Percentiles rank a stretch among this genome's conserved stretches.
phyloP scores from a whole-genome alignment of 2,888 invertebrate genomes.

The Troides helena region DNA sequence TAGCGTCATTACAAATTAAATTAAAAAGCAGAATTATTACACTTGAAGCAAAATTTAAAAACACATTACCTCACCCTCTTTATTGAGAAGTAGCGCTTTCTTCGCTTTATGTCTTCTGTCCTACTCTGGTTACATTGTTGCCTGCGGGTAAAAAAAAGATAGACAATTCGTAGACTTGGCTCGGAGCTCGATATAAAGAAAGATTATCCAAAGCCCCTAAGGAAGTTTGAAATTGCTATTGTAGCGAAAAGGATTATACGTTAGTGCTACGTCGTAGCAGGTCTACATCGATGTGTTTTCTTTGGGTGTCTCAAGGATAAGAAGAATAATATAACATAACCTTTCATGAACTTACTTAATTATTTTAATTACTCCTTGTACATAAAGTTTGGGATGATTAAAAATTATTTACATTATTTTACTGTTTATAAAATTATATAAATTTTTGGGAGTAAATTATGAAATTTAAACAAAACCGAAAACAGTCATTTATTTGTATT shows the following conservation, averaged over 20 bases:
- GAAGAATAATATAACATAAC: slow-evolving; percentile 9
- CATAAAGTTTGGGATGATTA: not conserved
- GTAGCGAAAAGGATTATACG: slow-evolving; percentile 82
- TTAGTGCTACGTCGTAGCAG: slow-evolving; percentile 77
- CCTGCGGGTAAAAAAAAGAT: slow-evolving; percentile 46
- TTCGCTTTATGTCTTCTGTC: slow-evolving; percentile 52
- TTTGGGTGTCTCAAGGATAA: slow-evolving; percentile 33
- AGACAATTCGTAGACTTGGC: slow-evolving; percentile 54
- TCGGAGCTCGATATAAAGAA: slow-evolving; percentile 79
- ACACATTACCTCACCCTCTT: slow-evolving; percentile 76
- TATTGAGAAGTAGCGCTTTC: slow-evolving; percentile 75
- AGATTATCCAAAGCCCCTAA: slow-evolving; percentile 81
- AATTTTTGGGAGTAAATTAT: too few relatives aligned
- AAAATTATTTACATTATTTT: too few relatives aligned
- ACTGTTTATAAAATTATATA: too few relatives aligned
- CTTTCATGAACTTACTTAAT: not conserved
- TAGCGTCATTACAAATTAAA: slow-evolving; percentile 74
- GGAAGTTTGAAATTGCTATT: slow-evolving; percentile 82
- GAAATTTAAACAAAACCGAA: too few relatives aligned
- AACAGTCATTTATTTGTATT: too few relatives aligned
- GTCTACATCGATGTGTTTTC: slow-evolving; percentile 58
- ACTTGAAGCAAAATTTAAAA: slow-evolving; percentile 79
- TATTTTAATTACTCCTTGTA: not conserved
- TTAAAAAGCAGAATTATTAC: slow-evolving; percentile 79
- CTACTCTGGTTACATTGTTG: slow-evolving; percentile 40